A percentile compares a stretch with the other conserved stretches of the same genome.
phyloP scores from a whole-genome alignment of 2,797 vertebrate genomes.

The Fundulus diaphanus region DNA sequence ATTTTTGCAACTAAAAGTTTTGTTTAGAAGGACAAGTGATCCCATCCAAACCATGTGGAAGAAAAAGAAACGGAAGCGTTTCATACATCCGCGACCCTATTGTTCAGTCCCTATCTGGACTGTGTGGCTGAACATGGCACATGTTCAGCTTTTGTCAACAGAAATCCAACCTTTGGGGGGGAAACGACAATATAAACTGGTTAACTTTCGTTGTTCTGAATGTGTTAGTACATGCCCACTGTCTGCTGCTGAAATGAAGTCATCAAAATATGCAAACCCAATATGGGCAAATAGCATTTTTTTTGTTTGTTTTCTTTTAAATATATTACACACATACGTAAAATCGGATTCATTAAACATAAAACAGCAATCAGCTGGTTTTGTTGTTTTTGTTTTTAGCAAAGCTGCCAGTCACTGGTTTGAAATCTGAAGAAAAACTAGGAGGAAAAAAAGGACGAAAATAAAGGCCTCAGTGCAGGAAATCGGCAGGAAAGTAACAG shows the following conservation, averaged over 20 bases:
- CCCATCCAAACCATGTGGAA: not conserved
- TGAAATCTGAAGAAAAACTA: slow-evolving; percentile 20
- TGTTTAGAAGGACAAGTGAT: not conserved
- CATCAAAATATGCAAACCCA: slow-evolving; percentile 59
- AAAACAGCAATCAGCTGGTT: slow-evolving; percentile 7
- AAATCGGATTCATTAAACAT: slow-evolving; percentile 11
- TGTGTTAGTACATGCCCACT: too few relatives aligned
- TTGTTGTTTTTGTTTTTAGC: slow-evolving; percentile 8
- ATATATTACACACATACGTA: slow-evolving; percentile 11
- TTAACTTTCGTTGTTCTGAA: not conserved
- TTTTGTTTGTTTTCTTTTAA: slow-evolving; percentile 11
- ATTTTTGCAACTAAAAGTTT: not conserved
- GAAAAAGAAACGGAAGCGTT: too few relatives aligned
- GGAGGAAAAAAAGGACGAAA: not conserved
- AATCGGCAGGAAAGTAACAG: slow-evolving; percentile 9
- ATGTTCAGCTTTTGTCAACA: not conserved
- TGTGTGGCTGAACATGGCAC: not conserved
- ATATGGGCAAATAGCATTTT: slow-evolving; percentile 72
- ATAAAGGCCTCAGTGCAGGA: slow-evolving; percentile 31
- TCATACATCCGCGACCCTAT: too few relatives aligned
- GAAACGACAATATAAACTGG: not conserved
- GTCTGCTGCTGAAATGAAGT: not conserved
- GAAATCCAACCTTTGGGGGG: not conserved
- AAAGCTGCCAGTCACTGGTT: slow-evolving; percentile 29
- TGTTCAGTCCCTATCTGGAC: not conserved